Conservation (phyloP, 1,140 invertebrate genomes). For the Drosophila bifasciata region DNA sequence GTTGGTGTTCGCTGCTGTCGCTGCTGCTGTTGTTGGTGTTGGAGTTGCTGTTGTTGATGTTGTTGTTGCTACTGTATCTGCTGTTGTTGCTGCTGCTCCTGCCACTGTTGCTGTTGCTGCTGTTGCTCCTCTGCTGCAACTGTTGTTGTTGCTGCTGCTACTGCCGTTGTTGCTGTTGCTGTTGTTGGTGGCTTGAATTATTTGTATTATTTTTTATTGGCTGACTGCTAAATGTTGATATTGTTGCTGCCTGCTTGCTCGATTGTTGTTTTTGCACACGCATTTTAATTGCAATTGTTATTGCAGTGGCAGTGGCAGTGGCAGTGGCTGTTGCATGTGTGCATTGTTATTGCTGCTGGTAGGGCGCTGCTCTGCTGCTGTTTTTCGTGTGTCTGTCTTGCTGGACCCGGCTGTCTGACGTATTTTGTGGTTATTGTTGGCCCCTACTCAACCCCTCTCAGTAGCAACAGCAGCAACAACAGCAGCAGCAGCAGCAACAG, state of each 20-base stretch:
- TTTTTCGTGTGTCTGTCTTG: slow-evolving; percentile 10
- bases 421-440: slow-evolving; percentile 56
- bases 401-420: slow-evolving; percentile 19
- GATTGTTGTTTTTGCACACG: slow-evolving; percentile 57
- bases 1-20: slow-evolving; percentile 12
- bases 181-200: slow-evolving; percentile 55
- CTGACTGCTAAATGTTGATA: slow-evolving; percentile 23
- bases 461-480: slow-evolving; percentile 24
- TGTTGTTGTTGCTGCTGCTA: slow-evolving; percentile 23
- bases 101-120: slow-evolving; percentile 10
- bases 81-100: slow-evolving; percentile 14
- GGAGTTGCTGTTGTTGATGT: slow-evolving; percentile 12
- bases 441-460: slow-evolving; percentile 28
- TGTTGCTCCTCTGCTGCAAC: slow-evolving; percentile 14
- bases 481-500: neutral
- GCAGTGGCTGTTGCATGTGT: slow-evolving; percentile 25
- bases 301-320: slow-evolving; percentile 43
- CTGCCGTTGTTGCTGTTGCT: slow-evolving; percentile 9
- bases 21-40: slow-evolving; percentile 38
- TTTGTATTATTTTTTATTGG: slow-evolving; percentile 73
- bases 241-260: slow-evolving; percentile 19
- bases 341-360: slow-evolving; percentile 22
- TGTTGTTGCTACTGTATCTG: too few relatives aligned
- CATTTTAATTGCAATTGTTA: slow-evolving; percentile 79
- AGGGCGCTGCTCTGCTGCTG: slow-evolving; percentile 12